phyloP scores from a whole-genome alignment of 2,797 vertebrate species.

The Hafferia zeledoni region DNA sequence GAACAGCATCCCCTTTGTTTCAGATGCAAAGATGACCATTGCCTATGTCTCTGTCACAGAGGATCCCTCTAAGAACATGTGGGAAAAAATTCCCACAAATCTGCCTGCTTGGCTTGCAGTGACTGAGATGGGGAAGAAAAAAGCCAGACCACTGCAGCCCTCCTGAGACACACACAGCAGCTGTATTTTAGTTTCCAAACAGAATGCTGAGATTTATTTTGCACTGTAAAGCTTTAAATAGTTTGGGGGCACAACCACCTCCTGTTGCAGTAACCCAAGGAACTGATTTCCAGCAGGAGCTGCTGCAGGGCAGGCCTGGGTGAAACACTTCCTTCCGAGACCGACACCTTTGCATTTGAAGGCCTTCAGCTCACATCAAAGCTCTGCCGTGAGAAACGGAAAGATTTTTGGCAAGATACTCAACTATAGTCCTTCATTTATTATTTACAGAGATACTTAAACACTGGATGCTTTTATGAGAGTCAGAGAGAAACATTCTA shows the following conservation, averaged over 20 bases:
- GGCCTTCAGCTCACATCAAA: not conserved
- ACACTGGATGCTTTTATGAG: not conserved
- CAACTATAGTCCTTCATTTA: not conserved
- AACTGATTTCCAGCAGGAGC: not conserved
- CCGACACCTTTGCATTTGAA: not conserved
- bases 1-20: conserved; percentile 9
- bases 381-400: not conserved
- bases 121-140: not conserved
- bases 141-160: not conserved
- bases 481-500: not conserved
- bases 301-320: not conserved
- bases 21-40: not conserved
- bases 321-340: not conserved
- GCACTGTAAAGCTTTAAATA: not conserved
- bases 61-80: not conserved
- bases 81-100: not conserved
- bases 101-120: not conserved
- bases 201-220: not conserved
- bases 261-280: not conserved
- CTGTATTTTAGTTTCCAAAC: not conserved
- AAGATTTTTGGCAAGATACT: not conserved
- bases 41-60: not conserved
- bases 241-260: not conserved
- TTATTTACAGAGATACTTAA: conserved; percentile 5
- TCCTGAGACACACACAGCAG: not conserved